phyloP scores from a whole-genome alignment of 2,888 invertebrate species.

The Xanthorhoe designata region DNA sequence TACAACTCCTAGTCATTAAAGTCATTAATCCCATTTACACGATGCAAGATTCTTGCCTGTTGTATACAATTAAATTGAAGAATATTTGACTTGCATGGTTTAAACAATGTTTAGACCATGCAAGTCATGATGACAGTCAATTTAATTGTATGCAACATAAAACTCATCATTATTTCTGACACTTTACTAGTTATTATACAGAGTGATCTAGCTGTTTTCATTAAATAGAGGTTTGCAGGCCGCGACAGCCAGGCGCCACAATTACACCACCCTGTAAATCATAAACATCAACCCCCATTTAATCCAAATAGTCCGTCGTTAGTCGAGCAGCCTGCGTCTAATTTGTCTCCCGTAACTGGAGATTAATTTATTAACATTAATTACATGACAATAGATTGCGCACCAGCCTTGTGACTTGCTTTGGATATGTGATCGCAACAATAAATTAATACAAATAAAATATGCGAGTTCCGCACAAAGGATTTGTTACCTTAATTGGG shows the following conservation, averaged over 20 bases:
- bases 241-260: conserved; percentile 81
- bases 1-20: conserved; percentile 15
- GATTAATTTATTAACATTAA: conserved; percentile 85
- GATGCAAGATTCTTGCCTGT: conserved; percentile 49
- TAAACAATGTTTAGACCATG: no score
- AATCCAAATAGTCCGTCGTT: conserved; percentile 85
- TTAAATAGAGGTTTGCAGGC: conserved; percentile 46
- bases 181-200: not conserved
- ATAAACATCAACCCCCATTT: conserved; percentile 86
- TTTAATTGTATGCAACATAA: not conserved
- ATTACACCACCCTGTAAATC: conserved; percentile 83
- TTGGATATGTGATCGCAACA: conserved; percentile 9
- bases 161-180: not conserved
- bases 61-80: no score
- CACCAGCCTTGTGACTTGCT: conserved; percentile 38
- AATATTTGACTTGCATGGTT: no score
- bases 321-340: conserved; percentile 84
- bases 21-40: conserved; percentile 49
- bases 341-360: conserved; percentile 83
- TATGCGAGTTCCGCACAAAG: not conserved
- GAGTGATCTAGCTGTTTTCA: conserved; percentile 28
- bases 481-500: not conserved
- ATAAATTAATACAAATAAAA: not conserved
- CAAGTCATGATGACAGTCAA: no score
- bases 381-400: conserved; percentile 76